Conservation (phyloP, 2,888 invertebrate species). For the Noctua fimbriata region DNA sequence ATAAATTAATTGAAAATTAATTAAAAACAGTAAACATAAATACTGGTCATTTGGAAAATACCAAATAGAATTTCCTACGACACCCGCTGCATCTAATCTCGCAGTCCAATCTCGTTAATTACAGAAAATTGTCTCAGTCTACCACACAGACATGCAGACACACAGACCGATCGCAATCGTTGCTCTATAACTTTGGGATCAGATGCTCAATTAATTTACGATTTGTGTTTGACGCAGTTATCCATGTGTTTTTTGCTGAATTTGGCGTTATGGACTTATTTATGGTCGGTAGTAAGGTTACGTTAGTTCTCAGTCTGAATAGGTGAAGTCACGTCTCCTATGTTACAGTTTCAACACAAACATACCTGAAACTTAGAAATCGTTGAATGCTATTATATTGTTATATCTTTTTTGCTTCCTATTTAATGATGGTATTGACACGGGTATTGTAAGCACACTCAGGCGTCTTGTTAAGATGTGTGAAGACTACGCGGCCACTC, state of each 20-base stretch:
- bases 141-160: background rate
- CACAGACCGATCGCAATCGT: constrained; percentile 2
- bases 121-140: constrained; percentile 29
- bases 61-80: constrained; percentile 1
- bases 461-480: too few species aligned
- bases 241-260: too few species aligned
- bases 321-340: background rate
- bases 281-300: background rate
- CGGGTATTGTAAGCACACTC: too few species aligned
- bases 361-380: background rate
- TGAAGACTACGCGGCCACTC: too few species aligned
- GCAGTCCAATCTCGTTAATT: constrained; percentile 29
- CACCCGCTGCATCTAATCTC: constrained; percentile 12
- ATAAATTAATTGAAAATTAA: too few species aligned
- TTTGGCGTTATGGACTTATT: background rate
- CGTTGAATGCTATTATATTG: too few species aligned
- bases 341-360: background rate
- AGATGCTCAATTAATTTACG: background rate
- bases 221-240: background rate
- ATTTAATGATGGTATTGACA: background rate
- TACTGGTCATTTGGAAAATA: constrained; percentile 5
- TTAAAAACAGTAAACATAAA: background rate
- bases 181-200: background rate
- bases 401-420: background rate
- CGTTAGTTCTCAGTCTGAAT: background rate